A percentile compares a stretch with the other conserved stretches of the same genome.
phyloP scores from a whole-genome alignment of 1,140 invertebrate species.

The Helicoverpa zea region DNA sequence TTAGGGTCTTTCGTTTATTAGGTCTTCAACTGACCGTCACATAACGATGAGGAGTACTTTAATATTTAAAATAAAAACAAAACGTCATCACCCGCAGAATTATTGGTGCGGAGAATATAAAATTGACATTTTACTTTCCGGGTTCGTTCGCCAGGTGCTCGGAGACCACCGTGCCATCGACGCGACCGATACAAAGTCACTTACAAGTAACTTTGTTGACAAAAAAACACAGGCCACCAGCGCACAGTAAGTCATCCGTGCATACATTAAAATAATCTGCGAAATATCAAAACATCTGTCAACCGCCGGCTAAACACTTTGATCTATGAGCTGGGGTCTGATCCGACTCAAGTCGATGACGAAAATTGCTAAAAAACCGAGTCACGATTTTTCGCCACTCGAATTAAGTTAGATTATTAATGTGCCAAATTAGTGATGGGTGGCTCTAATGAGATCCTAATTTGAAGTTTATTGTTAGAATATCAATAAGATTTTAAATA shows the following conservation, averaged over 20 bases:
- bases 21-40: slow-evolving; percentile 27
- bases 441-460: slow-evolving; percentile 50
- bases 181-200: slow-evolving; percentile 80
- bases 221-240: slow-evolving; percentile 76
- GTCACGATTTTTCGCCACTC: slow-evolving; percentile 56
- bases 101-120: slow-evolving; percentile 56
- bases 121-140: slow-evolving; percentile 75
- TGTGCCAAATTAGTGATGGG: slow-evolving; percentile 46
- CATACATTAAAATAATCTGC: slow-evolving; percentile 80
- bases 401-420: slow-evolving; percentile 56
- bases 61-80: slow-evolving; percentile 29
- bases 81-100: slow-evolving; percentile 27
- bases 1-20: slow-evolving; percentile 37
- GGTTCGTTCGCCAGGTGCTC: slow-evolving; percentile 67
- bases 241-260: slow-evolving; percentile 80
- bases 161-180: slow-evolving; percentile 68
- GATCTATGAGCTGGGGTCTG: slow-evolving; percentile 67
- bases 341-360: slow-evolving; percentile 43
- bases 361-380: slow-evolving; percentile 54
- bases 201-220: slow-evolving; percentile 81
- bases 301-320: slow-evolving; percentile 74
- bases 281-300: slow-evolving; percentile 83
- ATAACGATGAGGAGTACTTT: slow-evolving; percentile 25
- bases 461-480: slow-evolving; percentile 49
- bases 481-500: slow-evolving; percentile 42